Evolutionary conservation across 2,888 invertebrate genomes (phyloP).

Genomic region (Orthosia incerta): DNA sequence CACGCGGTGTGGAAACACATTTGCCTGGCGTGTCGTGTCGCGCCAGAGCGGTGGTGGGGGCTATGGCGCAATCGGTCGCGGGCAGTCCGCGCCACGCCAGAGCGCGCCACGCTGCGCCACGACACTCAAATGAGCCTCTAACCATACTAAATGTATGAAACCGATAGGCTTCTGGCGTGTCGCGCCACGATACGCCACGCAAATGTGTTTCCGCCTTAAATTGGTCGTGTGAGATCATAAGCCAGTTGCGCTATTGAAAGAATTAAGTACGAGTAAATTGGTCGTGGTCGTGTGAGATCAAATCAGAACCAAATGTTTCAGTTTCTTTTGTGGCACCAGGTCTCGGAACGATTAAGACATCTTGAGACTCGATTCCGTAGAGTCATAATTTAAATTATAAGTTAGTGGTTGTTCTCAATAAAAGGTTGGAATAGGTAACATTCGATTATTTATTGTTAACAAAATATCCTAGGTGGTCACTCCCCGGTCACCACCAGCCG

Average conservation of each 20-base stretch:
- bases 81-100: too few relatives aligned
- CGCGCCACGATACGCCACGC: too few relatives aligned
- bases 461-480: constrained; percentile 26
- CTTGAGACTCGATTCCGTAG: neutral
- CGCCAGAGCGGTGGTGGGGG: too few relatives aligned
- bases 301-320: neutral
- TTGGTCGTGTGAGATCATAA: too few relatives aligned
- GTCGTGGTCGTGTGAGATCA: neutral
- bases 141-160: too few relatives aligned
- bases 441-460: constrained; percentile 43
- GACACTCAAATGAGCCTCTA: too few relatives aligned
- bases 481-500: constrained; percentile 78
- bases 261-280: neutral
- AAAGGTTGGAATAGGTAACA: constrained; percentile 11
- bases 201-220: too few relatives aligned
- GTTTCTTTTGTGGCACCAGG: neutral
- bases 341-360: neutral
- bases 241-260: neutral
- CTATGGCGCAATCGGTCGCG: too few relatives aligned
- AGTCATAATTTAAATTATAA: neutral
- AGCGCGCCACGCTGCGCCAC: too few relatives aligned
- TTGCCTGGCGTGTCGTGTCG: too few relatives aligned
- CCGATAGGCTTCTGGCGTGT: too few relatives aligned
- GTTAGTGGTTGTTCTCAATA: constrained; percentile 6
- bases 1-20: too few relatives aligned